Evolutionary conservation across 2,888 invertebrate genomes (phyloP), one percentile per base, ranked within the genome.

Genomic region (Hyalella azteca): DNA sequence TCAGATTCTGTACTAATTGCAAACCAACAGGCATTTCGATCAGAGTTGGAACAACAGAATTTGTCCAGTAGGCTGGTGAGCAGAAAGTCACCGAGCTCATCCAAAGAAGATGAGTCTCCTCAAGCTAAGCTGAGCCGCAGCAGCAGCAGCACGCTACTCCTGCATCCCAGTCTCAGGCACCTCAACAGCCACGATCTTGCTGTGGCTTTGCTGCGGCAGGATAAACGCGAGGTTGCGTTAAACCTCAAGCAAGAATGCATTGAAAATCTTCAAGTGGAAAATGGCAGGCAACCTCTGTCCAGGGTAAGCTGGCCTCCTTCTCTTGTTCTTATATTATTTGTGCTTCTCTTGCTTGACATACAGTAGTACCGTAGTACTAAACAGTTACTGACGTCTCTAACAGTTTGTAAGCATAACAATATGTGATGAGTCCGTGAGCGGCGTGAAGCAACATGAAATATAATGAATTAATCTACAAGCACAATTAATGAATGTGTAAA

Each of bases 121-220:
- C 66, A 66, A 66, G 66, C 66, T 1, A 66, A 66, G 11, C n/a
- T 66, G 22, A 66, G 66, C 36, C 66, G 36, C n/a, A 36, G 66
- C 36, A 36, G 66, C 36, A 32, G 36, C 19, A n/a, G 36, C 39
- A 36, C 66, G 7, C 66, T 66, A 0, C 66, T 66, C 19, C 66
- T 66, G 15, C 66, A 66, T 19, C 66, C 66, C 5, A 66, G 66
- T 5, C 36, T 66, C n/a, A 32, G 66, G 36, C 32, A 66, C 36
- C 36, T 66, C 0, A n/a, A n/a, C 13, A 36, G 19, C n/a, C 36
- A 66, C 36, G 66, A 66, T 66, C 29, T 66, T 22, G 66, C 66
- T 36, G 66, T 66, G 32, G 66, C 66, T 19, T 36, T 66, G 36
- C 36, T 66, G 29, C 29, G 36, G 66, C 66, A 66, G 19, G 36